Evolutionary conservation across 2,888 invertebrate genomes (phyloP).

Genomic region (Itoplectis maculator): DNA sequence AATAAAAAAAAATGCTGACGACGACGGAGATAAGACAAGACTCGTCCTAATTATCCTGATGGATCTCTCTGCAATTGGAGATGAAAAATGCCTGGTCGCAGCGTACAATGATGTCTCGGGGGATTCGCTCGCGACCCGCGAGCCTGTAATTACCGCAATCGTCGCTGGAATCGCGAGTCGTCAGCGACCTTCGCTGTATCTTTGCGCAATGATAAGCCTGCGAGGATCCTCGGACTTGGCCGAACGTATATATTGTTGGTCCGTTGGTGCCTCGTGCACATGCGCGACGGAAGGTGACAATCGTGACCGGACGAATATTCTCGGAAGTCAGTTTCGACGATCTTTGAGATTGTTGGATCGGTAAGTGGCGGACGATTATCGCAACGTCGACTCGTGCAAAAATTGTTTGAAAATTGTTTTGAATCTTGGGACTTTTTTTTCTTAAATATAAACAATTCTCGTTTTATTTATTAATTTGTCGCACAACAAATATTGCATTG

Average conservation of each 20-base stretch:
- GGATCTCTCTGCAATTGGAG: not conserved
- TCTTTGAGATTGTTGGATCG: too few species aligned
- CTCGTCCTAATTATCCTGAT: conserved; percentile 7
- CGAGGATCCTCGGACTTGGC: not conserved
- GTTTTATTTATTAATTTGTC: too few species aligned
- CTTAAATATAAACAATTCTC: too few species aligned
- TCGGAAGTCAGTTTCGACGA: too few species aligned
- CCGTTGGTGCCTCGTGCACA: not conserved
- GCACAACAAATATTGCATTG: too few species aligned
- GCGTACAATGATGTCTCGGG: conserved; percentile 3
- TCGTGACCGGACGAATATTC: too few species aligned
- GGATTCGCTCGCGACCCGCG: not conserved
- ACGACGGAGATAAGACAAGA: not conserved
- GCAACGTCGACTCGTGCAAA: too few species aligned
- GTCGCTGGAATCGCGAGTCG: conserved; percentile 28
- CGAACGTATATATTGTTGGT: too few species aligned
- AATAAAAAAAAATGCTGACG: too few species aligned
- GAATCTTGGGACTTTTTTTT: too few species aligned
- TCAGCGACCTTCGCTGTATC: conserved; percentile 26
- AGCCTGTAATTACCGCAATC: conserved; percentile 60
- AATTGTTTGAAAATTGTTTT: too few species aligned
- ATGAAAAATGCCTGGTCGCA: not conserved
- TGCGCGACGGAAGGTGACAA: not conserved
- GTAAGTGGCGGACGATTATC: too few species aligned
- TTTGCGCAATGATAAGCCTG: conserved; percentile 45